Conservation (phyloP, 2,888 invertebrate species). For the Amblyjoppa proteus region DNA sequence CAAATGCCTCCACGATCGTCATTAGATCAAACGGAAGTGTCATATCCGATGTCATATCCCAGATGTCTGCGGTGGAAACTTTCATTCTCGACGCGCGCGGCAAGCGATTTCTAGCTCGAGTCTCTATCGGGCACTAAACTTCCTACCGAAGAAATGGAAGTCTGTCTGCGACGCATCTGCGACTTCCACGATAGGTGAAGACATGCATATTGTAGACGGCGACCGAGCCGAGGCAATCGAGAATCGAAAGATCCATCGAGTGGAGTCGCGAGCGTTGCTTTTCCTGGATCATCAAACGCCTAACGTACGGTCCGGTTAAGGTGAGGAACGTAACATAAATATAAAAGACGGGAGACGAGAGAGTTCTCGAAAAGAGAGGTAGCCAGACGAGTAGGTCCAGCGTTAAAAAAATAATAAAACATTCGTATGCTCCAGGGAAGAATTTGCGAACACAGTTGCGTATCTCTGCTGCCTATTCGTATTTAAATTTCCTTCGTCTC, state of each 20-base stretch:
- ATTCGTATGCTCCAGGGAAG: background rate
- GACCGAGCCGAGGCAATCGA: conserved; percentile 17
- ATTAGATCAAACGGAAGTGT: conserved; percentile 46
- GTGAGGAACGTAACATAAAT: conserved; percentile 51
- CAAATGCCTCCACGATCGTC: conserved; percentile 53
- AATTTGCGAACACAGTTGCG: background rate
- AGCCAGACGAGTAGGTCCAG: background rate
- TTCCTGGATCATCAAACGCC: conserved; percentile 70
- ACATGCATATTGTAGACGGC: conserved; percentile 25
- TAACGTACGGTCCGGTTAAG: conserved; percentile 69
- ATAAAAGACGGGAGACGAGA: conserved; percentile 1
- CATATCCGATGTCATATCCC: conserved; percentile 26
- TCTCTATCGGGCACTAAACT: conserved; percentile 48
- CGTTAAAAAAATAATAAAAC: background rate
- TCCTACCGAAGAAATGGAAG: conserved; percentile 50
- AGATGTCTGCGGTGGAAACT: conserved; percentile 17
- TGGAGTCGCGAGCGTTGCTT: background rate
- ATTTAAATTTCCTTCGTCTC: background rate
- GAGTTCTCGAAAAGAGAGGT: conserved; percentile 11
- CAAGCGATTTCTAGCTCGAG: conserved; percentile 50
- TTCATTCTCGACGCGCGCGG: conserved; percentile 46
- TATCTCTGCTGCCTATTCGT: background rate
- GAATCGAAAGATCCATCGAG: conserved; percentile 26
- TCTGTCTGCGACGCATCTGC: conserved; percentile 22
- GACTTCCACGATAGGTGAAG: conserved; percentile 33